phyloP scores from a whole-genome alignment of 2,888 invertebrate species.

The Scaptomyza tumidula region DNA sequence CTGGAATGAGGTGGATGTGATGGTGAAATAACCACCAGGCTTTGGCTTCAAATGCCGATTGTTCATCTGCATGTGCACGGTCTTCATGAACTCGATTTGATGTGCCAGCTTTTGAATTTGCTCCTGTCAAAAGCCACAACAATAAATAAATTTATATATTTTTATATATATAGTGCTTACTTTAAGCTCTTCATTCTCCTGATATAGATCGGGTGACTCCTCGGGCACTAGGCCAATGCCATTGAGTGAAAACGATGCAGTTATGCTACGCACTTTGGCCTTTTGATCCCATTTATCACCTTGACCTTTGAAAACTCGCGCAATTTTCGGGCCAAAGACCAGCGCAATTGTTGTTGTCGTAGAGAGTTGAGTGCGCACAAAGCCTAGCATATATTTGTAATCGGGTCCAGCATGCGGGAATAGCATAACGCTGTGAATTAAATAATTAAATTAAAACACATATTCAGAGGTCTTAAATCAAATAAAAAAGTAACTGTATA shows the following conservation, averaged over 20 bases:
- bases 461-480: neutral
- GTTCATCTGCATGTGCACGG: constrained; percentile 96
- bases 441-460: neutral
- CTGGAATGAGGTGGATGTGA: constrained; percentile 86
- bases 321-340: constrained; percentile 87
- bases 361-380: constrained; percentile 95
- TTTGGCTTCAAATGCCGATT: constrained; percentile 94
- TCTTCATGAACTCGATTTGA: constrained; percentile 97
- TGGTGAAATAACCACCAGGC: constrained; percentile 92
- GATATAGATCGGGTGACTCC: constrained; percentile 93
- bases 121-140: constrained; percentile 86
- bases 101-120: constrained; percentile 96
- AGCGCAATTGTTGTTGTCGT: constrained; percentile 89
- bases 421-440: constrained; percentile 89
- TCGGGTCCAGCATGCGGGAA: constrained; percentile 95
- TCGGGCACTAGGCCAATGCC: constrained; percentile 94
- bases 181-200: constrained; percentile 96
- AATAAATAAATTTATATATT: neutral
- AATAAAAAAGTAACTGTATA: too few relatives aligned
- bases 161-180: constrained; percentile 83
- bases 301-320: constrained; percentile 92
- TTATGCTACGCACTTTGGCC: constrained; percentile 92
- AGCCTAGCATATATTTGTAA: constrained; percentile 95
- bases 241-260: constrained; percentile 93
- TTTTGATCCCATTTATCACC: constrained; percentile 96